Evolutionary conservation across 2,888 invertebrate genomes (phyloP).

Genomic region (Sycophila texana): DNA sequence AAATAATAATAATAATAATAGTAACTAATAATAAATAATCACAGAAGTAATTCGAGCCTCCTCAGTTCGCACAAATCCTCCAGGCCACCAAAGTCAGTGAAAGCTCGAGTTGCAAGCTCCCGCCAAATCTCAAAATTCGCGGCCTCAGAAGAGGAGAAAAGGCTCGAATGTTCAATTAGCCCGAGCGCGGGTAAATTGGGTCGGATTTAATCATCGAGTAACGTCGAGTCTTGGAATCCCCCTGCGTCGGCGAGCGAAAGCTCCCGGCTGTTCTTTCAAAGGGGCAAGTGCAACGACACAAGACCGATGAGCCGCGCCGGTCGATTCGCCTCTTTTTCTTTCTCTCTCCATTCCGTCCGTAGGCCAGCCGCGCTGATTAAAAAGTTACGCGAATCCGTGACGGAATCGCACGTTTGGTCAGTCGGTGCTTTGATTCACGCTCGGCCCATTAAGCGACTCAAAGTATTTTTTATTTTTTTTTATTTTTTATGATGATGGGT

Average conservation of each 20-base stretch:
- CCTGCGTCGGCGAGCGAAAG: not conserved
- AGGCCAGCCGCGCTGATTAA: not conserved
- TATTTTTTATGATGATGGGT: not conserved
- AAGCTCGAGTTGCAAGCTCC: not conserved
- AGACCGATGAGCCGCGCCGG: not conserved
- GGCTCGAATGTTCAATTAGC: not conserved
- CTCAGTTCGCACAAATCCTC: not conserved
- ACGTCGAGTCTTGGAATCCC: not conserved
- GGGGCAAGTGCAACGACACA: constrained; percentile 39
- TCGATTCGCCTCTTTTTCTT: not conserved
- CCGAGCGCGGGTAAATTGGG: not conserved
- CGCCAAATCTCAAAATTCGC: not conserved
- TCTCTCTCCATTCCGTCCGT: not conserved
- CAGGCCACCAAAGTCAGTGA: not conserved
- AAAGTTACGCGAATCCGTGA: not conserved
- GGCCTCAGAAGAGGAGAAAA: not conserved
- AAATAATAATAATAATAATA: not conserved
- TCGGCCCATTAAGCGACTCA: not conserved
- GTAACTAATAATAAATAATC: too few species aligned
- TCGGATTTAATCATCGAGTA: constrained; percentile 12
- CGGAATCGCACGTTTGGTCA: not conserved
- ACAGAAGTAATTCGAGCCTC: not conserved
- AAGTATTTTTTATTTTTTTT: not conserved
- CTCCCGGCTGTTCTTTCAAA: not conserved
- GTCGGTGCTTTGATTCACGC: not conserved